These are phyloP conservation scores for Molorchus minor DNA, from an alignment of 2,888 invertebrate genomes.

Conservation along the genomic window DNA sequence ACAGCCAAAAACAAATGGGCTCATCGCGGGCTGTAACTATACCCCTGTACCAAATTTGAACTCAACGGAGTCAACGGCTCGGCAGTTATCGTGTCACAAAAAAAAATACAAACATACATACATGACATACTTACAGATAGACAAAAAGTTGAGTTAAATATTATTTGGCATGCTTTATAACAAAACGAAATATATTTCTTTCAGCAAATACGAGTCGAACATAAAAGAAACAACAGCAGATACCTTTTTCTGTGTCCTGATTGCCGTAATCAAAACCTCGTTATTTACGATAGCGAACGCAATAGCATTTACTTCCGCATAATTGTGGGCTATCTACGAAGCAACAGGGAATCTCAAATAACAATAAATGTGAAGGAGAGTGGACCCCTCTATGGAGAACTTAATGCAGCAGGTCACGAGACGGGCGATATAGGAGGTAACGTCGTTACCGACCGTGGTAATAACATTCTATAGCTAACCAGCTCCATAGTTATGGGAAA, in stretches of 20 bases:
- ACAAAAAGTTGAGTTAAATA: no score
- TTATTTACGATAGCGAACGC: conserved; percentile 42
- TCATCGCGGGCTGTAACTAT: no score
- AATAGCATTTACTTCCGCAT: conserved; percentile 38
- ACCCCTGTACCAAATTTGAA: no score
- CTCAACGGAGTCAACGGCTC: no score
- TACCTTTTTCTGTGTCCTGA: conserved; percentile 30
- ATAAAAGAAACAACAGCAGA: conserved; percentile 16
- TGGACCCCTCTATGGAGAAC: conserved; percentile 19
- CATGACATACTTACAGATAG: no score
- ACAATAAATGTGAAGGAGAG: conserved; percentile 29
- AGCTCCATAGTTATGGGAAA: conserved; percentile 48
- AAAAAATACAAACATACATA: no score
- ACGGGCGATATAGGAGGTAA: conserved; percentile 41
- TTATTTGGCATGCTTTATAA: no score
- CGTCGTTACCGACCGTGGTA: conserved; percentile 49
- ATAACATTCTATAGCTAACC: conserved; percentile 50
- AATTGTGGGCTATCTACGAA: conserved; percentile 27
- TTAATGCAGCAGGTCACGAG: conserved; percentile 29
- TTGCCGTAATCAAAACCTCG: conserved; percentile 41
- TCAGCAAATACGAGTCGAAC: no score
- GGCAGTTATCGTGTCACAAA: no score
- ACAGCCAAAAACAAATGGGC: no score
- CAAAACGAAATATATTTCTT: no score
- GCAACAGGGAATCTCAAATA: conserved; percentile 29